Conservation (phyloP, 2,113 vertebrate species). For the Heterochromis multidens region DNA sequence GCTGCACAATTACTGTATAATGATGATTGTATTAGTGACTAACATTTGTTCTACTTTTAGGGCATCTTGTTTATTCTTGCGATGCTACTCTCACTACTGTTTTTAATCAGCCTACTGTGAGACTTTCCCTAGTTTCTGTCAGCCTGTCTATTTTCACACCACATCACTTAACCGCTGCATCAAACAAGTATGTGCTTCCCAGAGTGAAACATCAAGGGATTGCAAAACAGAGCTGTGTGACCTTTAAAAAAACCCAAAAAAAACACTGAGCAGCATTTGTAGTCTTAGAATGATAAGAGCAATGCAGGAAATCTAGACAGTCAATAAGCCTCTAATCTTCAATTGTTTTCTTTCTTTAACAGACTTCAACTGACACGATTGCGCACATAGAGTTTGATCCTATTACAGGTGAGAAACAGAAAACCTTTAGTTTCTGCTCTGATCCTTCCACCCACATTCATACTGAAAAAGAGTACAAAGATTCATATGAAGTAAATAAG, state of each 20-base stretch:
- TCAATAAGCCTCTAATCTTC: neutral
- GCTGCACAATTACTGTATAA: neutral
- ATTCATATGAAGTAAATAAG: neutral
- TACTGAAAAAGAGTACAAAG: neutral
- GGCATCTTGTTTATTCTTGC: conserved; percentile 9
- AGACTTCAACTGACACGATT: neutral
- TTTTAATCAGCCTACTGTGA: conserved; percentile 48
- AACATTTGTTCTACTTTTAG: conserved; percentile 24
- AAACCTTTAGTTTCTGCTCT: neutral
- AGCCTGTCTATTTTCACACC: conserved; percentile 21
- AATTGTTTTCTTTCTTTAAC: neutral
- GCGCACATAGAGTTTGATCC: conserved; percentile 23
- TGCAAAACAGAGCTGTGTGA: conserved; percentile 6
- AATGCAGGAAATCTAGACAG: neutral
- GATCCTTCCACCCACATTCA: neutral
- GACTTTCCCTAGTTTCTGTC: conserved; percentile 50
- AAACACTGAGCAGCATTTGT: neutral
- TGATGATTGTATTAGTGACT: conserved; percentile 3
- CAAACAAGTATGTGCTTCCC: neutral
- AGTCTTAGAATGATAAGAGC: neutral
- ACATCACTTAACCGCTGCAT: neutral
- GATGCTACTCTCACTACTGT: conserved; percentile 27
- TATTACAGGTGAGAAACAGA: conserved; percentile 28
- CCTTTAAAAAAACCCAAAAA: neutral
- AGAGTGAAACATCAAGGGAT: conserved; percentile 9